phyloP scores from a whole-genome alignment of 2,113 vertebrate species.

The Sapajus apella region DNA sequence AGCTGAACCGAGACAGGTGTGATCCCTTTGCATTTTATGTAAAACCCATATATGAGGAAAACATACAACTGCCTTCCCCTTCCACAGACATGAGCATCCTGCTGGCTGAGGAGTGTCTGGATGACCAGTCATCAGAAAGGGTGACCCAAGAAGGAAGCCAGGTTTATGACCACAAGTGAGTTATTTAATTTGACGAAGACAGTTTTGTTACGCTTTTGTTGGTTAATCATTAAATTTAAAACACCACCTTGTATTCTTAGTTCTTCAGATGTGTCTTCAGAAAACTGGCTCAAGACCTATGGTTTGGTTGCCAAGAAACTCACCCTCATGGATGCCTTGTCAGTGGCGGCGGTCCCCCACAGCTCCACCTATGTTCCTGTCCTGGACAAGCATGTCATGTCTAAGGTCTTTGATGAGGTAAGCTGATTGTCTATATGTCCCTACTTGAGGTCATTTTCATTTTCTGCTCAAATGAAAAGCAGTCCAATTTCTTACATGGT shows the following conservation, averaged over 20 bases:
- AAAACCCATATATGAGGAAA: neutral
- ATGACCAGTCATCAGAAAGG: neutral
- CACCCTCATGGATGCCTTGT: slow-evolving; percentile 87
- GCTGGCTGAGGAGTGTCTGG: neutral
- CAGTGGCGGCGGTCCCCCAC: slow-evolving; percentile 77
- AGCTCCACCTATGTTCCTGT: slow-evolving; percentile 82
- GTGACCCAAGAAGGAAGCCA: neutral
- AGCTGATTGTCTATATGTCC: neutral
- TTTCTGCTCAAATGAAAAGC: slow-evolving; percentile 14
- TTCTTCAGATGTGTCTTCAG: slow-evolving; percentile 79
- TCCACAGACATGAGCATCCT: slow-evolving; percentile 74
- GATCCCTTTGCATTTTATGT: neutral
- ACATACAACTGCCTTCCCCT: slow-evolving; percentile 39
- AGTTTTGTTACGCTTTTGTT: neutral
- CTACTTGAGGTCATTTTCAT: neutral
- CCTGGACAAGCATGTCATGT: slow-evolving; percentile 86
- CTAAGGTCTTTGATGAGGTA: slow-evolving; percentile 89
- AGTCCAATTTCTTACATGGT: neutral
- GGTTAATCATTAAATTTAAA: slow-evolving; percentile 8
- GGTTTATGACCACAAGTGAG: slow-evolving; percentile 74
- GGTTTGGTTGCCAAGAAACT: slow-evolving; percentile 85
- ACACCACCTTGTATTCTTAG: slow-evolving; percentile 73
- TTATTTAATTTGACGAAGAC: neutral
- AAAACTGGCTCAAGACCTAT: slow-evolving; percentile 85
- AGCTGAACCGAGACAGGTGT: neutral